Evolutionary conservation across 2,113 vertebrate genomes (phyloP).

Genomic region (Calidris pygmaea): DNA sequence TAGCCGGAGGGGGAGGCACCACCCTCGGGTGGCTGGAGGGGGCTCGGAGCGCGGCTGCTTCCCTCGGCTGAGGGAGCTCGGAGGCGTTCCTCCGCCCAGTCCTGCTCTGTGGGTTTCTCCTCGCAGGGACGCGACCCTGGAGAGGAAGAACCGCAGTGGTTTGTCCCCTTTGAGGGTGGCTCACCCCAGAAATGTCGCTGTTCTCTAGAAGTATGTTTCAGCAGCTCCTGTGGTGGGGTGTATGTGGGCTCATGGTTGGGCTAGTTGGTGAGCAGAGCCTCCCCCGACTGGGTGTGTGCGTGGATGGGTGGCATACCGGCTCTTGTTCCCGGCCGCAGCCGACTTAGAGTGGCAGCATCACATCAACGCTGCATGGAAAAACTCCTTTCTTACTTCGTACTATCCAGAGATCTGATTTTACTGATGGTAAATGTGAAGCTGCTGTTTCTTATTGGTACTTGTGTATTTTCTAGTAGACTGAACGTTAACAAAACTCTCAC

Average conservation of each 20-base stretch:
- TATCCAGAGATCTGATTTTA: rapidly evolving
- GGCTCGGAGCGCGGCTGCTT: background rate
- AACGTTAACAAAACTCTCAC: background rate
- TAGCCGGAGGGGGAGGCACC: background rate
- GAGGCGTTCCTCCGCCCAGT: background rate
- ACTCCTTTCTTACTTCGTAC: rapidly evolving
- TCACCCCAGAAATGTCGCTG: background rate
- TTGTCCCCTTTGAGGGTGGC: background rate
- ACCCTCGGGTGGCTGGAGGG: background rate
- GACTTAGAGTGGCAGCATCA: rapidly evolving
- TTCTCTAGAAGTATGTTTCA: rapidly evolving
- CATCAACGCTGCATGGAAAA: background rate
- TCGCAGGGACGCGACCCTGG: background rate
- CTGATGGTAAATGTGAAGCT: background rate
- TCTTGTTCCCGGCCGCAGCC: rapidly evolving
- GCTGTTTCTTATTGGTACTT: rapidly evolving
- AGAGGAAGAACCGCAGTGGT: background rate
- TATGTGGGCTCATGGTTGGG: background rate
- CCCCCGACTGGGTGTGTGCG: background rate
- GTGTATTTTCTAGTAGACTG: background rate
- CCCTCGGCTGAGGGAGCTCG: background rate
- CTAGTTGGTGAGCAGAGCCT: background rate
- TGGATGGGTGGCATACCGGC: rapidly evolving
- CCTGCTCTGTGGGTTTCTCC: rapidly evolving
- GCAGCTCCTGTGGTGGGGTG: background rate